These are phyloP conservation scores for Cydia strobilella DNA, from an alignment of 1,140 invertebrate species.

Conservation along the genomic window DNA sequence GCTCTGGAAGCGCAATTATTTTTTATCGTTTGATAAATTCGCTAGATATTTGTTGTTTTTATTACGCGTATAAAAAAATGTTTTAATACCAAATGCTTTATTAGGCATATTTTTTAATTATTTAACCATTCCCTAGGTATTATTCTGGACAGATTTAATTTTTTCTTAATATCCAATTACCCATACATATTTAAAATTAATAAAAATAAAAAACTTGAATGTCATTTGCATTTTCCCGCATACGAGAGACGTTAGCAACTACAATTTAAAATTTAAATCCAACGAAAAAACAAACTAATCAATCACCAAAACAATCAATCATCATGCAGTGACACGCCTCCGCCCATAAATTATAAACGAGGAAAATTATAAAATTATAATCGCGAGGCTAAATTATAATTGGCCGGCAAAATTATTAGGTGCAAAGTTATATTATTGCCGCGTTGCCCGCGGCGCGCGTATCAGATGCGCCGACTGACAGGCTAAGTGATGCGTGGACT, in stretches of 20 bases:
- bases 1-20: no score
- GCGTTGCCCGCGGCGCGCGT: constrained; percentile 39
- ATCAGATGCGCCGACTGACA: constrained; percentile 51
- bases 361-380: constrained; percentile 40
- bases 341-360: constrained; percentile 33
- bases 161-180: no score
- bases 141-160: no score
- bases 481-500: constrained; percentile 48
- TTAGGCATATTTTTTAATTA: no score
- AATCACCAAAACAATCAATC: constrained; percentile 31
- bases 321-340: constrained; percentile 22
- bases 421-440: constrained; percentile 56
- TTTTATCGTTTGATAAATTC: no score
- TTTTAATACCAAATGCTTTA: no score
- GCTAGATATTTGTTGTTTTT: no score
- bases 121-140: no score
- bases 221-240: background rate
- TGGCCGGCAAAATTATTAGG: constrained; percentile 60
- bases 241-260: background rate
- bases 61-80: no score
- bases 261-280: constrained; percentile 13
- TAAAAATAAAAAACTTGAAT: background rate
- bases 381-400: constrained; percentile 48
- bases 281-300: constrained; percentile 19
- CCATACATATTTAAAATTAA: no score